Evolutionary conservation across 2,113 vertebrate species (phyloP).

Genomic region (Zosterops pallidus): DNA sequence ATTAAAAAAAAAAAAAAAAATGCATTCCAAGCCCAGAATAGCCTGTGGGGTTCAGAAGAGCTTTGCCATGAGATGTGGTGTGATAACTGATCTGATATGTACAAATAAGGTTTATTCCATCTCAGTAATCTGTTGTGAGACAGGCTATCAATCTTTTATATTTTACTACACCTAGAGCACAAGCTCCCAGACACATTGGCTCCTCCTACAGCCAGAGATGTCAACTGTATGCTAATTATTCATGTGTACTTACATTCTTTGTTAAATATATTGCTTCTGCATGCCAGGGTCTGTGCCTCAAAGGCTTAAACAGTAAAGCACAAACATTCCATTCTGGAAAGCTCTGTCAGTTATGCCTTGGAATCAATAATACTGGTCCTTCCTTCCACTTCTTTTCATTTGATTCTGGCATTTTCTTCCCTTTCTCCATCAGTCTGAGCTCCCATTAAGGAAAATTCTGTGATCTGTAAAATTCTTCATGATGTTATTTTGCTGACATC

Average conservation of each 20-base stretch:
- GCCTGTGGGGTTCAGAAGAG: not conserved
- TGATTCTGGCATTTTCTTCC: not conserved
- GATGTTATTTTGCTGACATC: not conserved
- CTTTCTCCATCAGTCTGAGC: not conserved
- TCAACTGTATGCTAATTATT: not conserved
- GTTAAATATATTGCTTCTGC: not conserved
- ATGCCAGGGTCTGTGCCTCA: not conserved
- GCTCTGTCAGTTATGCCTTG: not conserved
- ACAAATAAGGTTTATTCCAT: not conserved
- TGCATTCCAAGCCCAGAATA: not conserved
- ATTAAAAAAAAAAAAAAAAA: not conserved
- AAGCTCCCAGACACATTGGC: not conserved
- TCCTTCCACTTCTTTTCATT: not conserved
- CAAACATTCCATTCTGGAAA: not conserved
- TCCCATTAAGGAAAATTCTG: not conserved
- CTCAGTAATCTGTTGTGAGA: not conserved
- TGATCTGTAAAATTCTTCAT: not conserved
- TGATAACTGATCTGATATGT: not conserved
- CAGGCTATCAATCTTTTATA: not conserved
- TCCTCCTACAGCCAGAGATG: conserved; percentile 10
- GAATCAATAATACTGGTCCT: not conserved
- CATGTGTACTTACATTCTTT: not conserved
- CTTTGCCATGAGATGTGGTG: not conserved
- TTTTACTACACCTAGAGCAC: not conserved
- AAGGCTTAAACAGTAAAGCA: not conserved